Evolutionary conservation across 1,140 invertebrate species (phyloP), one percentile per base, ranked within the genome.

Genomic region (Heliconius himera): DNA sequence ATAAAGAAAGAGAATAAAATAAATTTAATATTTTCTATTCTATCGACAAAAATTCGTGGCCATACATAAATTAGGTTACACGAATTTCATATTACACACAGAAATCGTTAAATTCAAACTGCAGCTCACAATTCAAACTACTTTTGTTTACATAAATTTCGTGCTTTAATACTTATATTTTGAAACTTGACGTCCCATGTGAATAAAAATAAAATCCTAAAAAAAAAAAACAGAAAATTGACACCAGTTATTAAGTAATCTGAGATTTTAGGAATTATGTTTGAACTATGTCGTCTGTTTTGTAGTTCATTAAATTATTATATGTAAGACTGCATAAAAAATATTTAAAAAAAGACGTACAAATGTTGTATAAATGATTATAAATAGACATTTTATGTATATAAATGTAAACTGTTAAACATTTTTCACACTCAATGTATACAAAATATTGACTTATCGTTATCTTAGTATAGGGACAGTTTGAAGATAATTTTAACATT

Each of bases 381-480:
- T 66, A 66, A 66, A 66, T 66, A 66, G 20, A 66, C 60, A 5
- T 29, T 66, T 66, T 66, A 29, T 16, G 54, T 13, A 22, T 60
- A 22, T 60, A 60, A 60, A 60, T 60, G n/a, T 60, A 11, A 60
- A 60, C 2, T 60, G 54, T 60, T 60, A 56, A 56, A 56, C 60
- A 11, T 66, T 26, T 66, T 16, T 66, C 60, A 26, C 60, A 66
- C 26, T n/a, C 26, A 66, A 66, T 29, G 60, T 66, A 66, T 29
- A 66, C 60, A 66, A 66, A 66, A 66, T 26, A 26, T 66, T 66
- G 60, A 26, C 60, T 66, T 66, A 26, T 16, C 22, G 22, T 38
- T 66, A 75, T 76, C 74, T 70, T 70, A 70, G 54, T 11, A 70
- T 70, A 76, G 26, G 36, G 74, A 76, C 74, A 76, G 33, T 36